Evolutionary conservation across 2,113 vertebrate species (phyloP).

Genomic region (Melanotaenia duboulayi): DNA sequence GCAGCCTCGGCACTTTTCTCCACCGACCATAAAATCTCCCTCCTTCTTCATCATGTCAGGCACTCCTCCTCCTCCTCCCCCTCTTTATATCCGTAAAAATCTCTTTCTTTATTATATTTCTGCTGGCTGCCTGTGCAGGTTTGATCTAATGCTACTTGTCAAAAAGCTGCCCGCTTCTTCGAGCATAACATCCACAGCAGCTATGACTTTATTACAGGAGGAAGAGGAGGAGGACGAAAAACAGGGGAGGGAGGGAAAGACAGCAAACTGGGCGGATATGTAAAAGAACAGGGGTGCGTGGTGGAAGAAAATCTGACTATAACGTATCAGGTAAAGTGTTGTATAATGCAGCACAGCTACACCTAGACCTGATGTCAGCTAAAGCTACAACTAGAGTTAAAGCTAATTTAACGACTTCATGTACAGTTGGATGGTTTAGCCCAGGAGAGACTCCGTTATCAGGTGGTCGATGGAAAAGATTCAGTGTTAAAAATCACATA

Average conservation of each 20-base stretch:
- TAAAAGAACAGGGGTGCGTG: constrained; percentile 4
- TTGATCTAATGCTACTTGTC: constrained; percentile 50
- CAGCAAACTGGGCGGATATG: background rate
- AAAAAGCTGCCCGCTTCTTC: constrained; percentile 12
- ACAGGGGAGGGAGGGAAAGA: too few relatives aligned
- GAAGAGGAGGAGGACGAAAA: background rate
- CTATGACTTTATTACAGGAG: constrained; percentile 28
- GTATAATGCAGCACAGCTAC: background rate
- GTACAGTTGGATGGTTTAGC: too few relatives aligned
- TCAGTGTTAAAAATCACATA: too few relatives aligned
- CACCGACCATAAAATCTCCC: constrained; percentile 57
- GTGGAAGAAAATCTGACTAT: background rate
- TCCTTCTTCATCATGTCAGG: constrained; percentile 47
- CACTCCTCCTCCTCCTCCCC: constrained; percentile 22
- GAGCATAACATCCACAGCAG: constrained; percentile 19
- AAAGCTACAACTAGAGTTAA: background rate
- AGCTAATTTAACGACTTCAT: too few relatives aligned
- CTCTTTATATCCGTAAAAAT: constrained; percentile 10
- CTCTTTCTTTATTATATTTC: constrained; percentile 13
- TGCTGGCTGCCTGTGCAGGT: constrained; percentile 26
- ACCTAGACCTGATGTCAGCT: background rate
- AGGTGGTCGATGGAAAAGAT: too few relatives aligned
- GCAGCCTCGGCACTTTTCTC: constrained; percentile 62
- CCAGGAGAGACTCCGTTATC: too few relatives aligned
- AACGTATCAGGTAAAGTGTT: background rate